Conservation (phyloP, 2,888 invertebrate genomes). For the Pristionchus exspectatus region DNA sequence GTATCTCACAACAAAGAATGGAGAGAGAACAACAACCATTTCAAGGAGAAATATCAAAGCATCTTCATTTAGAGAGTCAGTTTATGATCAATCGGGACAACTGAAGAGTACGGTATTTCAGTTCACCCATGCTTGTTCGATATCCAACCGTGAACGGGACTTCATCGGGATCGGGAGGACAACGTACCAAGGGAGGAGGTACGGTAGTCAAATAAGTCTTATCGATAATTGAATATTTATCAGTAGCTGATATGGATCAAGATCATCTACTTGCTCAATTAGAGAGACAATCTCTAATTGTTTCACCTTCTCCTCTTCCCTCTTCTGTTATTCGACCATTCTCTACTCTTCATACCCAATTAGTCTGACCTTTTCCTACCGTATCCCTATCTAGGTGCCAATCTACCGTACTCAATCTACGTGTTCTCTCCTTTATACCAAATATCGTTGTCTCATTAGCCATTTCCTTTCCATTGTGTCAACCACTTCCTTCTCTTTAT, state of each 20-base stretch:
- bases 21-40: slow-evolving; percentile 57
- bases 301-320: background rate
- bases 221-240: background rate
- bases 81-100: background rate
- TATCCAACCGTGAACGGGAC: slow-evolving; percentile 5
- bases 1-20: slow-evolving; percentile 65
- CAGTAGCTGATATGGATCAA: slow-evolving; percentile 20
- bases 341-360: slow-evolving; percentile 8
- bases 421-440: slow-evolving; percentile 14
- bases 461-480: slow-evolving; percentile 13
- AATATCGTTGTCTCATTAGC: slow-evolving; percentile 17
- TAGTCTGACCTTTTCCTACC: background rate
- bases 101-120: background rate
- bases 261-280: slow-evolving; percentile 20
- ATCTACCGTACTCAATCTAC: background rate
- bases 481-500: slow-evolving; percentile 7
- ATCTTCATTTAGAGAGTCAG: slow-evolving; percentile 17
- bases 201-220: background rate
- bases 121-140: slow-evolving; percentile 8
- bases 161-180: background rate
- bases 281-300: slow-evolving; percentile 46
- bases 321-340: slow-evolving; percentile 16
- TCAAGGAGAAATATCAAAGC: slow-evolving; percentile 22
- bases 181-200: slow-evolving; percentile 16
- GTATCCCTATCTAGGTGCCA: slow-evolving; percentile 1